phyloP scores from a whole-genome alignment of 2,797 vertebrate genomes.

The Manis javanica region DNA sequence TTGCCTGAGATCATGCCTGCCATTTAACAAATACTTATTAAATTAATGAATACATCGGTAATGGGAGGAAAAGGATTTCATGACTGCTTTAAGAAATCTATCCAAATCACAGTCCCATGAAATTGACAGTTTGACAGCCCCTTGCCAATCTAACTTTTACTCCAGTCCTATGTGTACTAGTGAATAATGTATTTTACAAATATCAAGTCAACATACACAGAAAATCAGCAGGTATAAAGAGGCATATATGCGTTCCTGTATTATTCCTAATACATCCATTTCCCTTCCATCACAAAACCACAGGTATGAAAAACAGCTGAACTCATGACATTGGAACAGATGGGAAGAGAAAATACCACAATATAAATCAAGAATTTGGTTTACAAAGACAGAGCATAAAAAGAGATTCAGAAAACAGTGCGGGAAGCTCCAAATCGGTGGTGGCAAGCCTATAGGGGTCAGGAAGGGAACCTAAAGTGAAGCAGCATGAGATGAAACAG shows the following conservation, averaged over 20 bases:
- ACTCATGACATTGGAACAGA: not conserved
- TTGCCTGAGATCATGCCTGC: not conserved
- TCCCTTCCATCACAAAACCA: no score
- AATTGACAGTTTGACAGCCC: not conserved
- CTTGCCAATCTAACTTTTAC: not conserved
- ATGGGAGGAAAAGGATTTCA: not conserved
- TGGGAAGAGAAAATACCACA: not conserved
- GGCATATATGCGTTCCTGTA: no score
- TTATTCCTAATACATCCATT: no score
- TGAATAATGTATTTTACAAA: not conserved
- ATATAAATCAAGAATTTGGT: not conserved
- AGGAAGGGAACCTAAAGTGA: not conserved
- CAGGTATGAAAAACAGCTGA: not conserved
- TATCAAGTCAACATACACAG: not conserved
- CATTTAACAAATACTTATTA: not conserved
- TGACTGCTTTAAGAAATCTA: not conserved
- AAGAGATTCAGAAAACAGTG: not conserved
- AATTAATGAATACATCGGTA: not conserved
- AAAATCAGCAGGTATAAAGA: not conserved
- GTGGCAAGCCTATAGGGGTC: rapidly evolving
- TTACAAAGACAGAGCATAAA: not conserved
- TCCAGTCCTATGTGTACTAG: not conserved
- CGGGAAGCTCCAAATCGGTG: not conserved
- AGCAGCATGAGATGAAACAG: not conserved
- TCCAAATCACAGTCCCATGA: not conserved